These are phyloP conservation scores for Chirona hameri DNA, from an alignment of 2,888 invertebrate genomes.

Conservation along the genomic window DNA sequence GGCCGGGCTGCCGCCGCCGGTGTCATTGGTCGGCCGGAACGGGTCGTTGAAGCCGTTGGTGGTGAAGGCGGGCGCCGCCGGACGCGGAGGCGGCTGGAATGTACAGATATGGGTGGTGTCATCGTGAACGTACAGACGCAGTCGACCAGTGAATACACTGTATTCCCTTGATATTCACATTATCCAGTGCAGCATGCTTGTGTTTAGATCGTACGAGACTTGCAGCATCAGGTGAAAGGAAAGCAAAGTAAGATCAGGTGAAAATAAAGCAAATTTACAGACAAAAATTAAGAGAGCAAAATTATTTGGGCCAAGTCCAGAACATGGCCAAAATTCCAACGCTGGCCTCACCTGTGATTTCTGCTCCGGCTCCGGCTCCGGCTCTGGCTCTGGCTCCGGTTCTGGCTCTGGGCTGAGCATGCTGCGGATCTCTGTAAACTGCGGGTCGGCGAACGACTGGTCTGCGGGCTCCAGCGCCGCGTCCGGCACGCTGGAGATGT, in stretches of 20 bases:
- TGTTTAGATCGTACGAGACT: too few species aligned
- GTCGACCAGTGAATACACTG: too few species aligned
- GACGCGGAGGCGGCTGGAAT: slow-evolving; percentile 47
- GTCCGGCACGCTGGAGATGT: slow-evolving; percentile 62
- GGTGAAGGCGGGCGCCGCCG: slow-evolving; percentile 66
- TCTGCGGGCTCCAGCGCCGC: slow-evolving; percentile 60
- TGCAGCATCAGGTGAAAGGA: too few species aligned
- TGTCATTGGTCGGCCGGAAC: slow-evolving; percentile 34
- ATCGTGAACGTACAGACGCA: too few species aligned
- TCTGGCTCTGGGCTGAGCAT: slow-evolving; percentile 38
- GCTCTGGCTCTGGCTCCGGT: too few species aligned
- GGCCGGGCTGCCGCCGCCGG: neutral
- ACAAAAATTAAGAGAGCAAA: too few species aligned
- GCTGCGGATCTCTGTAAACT: slow-evolving; percentile 40
- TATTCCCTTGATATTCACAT: too few species aligned
- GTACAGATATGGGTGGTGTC: neutral
- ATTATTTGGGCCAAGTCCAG: too few species aligned
- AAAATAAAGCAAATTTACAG: too few species aligned
- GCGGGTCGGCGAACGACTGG: slow-evolving; percentile 40
- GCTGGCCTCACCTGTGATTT: neutral
- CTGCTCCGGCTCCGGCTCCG: slow-evolving; percentile 32
- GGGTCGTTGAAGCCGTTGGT: slow-evolving; percentile 43
- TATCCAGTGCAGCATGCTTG: too few species aligned
- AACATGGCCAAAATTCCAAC: too few species aligned
- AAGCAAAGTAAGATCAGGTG: too few species aligned